These are phyloP conservation scores for Tupaia tana DNA, from an alignment of 2,113 vertebrate species.

Conservation along the genomic window DNA sequence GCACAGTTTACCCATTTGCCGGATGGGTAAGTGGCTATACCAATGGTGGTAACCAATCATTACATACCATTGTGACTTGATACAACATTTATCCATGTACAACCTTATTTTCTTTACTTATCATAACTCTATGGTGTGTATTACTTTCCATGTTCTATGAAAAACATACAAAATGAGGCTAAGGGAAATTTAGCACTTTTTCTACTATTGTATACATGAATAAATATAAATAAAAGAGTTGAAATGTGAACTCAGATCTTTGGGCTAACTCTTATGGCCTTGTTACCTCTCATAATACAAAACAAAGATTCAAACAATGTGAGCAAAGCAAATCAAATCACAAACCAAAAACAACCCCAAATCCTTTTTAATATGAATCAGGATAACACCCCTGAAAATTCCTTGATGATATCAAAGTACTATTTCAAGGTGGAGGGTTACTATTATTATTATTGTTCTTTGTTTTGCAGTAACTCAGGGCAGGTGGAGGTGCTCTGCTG, in stretches of 20 bases:
- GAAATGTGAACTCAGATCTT: neutral
- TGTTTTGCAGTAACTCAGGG: neutral
- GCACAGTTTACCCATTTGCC: neutral
- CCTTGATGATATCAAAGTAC: neutral
- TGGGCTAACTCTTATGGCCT: neutral
- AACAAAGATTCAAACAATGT: neutral
- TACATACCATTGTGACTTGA: neutral
- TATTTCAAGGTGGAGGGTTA: accelerated
- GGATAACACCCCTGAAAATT: no score
- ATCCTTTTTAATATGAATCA: neutral
- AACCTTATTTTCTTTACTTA: neutral
- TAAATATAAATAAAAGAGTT: neutral
- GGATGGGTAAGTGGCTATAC: neutral
- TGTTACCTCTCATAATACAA: neutral
- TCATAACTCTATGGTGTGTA: no score
- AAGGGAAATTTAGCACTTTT: neutral
- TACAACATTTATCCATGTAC: neutral
- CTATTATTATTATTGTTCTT: no score
- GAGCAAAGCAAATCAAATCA: neutral
- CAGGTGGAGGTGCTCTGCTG: neutral
- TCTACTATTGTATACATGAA: neutral
- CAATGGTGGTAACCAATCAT: neutral
- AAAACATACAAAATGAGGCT: neutral
- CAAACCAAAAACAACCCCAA: neutral
- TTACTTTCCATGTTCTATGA: neutral